phyloP scores from a whole-genome alignment of 1,140 invertebrate species.

The Solenopsis invicta region DNA sequence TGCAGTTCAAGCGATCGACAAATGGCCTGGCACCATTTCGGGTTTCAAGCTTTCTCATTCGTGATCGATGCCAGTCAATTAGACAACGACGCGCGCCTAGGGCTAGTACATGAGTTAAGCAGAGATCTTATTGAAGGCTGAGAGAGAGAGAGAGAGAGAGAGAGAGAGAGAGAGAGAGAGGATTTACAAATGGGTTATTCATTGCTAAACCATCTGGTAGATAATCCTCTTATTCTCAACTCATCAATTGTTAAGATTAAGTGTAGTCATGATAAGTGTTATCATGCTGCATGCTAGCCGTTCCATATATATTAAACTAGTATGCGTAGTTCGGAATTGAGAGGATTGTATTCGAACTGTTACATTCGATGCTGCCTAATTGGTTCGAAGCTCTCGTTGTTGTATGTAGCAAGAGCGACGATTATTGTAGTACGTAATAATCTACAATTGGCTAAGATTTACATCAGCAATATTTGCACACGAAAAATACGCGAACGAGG shows the following conservation, averaged over 20 bases:
- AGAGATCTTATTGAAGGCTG: conserved; percentile 29
- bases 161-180: not conserved
- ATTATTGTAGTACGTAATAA: not conserved
- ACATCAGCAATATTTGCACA: not conserved
- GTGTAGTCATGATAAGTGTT: conserved; percentile 16
- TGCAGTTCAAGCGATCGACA: conserved; percentile 38
- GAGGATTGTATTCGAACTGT: conserved; percentile 16
- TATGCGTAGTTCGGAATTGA: conserved; percentile 25
- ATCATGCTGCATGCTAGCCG: conserved; percentile 35
- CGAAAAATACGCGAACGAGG: not conserved
- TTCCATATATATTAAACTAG: conserved; percentile 6
- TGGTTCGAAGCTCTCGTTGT: conserved; percentile 30
- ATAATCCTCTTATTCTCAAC: conserved; percentile 28
- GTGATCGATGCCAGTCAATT: conserved; percentile 49
- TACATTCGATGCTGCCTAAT: not conserved
- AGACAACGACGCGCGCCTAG: conserved; percentile 25
- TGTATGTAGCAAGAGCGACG: conserved; percentile 19
- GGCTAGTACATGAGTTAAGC: conserved; percentile 12
- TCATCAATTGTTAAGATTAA: conserved; percentile 46
- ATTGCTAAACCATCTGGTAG: not conserved
- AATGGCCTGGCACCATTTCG: conserved; percentile 44
- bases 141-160: not conserved
- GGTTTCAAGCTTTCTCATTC: conserved; percentile 32
- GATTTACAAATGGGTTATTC: conserved; percentile 19
- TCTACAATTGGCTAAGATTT: not conserved